Evolutionary conservation across 1,140 invertebrate genomes (phyloP).

Genomic region (Helicorthomorpha holstii): DNA sequence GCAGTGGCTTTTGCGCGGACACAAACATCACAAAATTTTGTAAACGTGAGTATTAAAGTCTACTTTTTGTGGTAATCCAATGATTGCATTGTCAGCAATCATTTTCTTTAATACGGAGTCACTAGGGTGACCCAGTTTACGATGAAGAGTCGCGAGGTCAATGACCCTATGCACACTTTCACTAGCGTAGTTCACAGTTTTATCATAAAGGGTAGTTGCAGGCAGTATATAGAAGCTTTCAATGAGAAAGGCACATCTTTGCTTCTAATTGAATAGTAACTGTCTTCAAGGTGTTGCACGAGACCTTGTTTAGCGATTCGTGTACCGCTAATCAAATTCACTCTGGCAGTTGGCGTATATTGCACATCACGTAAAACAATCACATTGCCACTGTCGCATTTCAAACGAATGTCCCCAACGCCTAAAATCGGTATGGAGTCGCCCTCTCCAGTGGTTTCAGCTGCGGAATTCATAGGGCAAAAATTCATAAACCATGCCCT

Average conservation of each 20-base stretch:
- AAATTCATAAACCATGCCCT: too few relatives aligned
- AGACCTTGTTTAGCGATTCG: background rate
- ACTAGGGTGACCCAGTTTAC: background rate
- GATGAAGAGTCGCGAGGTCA: background rate
- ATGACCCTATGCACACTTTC: background rate
- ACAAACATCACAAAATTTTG: background rate
- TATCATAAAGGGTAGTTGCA: background rate
- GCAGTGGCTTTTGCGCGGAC: background rate
- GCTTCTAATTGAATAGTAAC: background rate
- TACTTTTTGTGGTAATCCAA: background rate
- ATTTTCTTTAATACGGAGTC: background rate
- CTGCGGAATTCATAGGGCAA: too few relatives aligned
- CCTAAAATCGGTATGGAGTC: too few relatives aligned
- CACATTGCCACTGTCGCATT: too few relatives aligned
- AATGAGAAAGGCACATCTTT: background rate
- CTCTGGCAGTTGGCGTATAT: too few relatives aligned
- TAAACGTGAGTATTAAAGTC: background rate
- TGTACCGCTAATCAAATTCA: background rate
- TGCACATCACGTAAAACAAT: too few relatives aligned
- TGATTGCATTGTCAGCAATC: background rate
- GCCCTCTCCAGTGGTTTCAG: too few relatives aligned
- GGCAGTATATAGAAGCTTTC: background rate
- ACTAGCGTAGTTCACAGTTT: background rate
- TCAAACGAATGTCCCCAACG: too few relatives aligned
- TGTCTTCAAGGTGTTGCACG: background rate